Evolutionary conservation across 2,113 vertebrate genomes (phyloP), one percentile per base, ranked within the genome.

Genomic region (Aspidoscelis tigris): DNA sequence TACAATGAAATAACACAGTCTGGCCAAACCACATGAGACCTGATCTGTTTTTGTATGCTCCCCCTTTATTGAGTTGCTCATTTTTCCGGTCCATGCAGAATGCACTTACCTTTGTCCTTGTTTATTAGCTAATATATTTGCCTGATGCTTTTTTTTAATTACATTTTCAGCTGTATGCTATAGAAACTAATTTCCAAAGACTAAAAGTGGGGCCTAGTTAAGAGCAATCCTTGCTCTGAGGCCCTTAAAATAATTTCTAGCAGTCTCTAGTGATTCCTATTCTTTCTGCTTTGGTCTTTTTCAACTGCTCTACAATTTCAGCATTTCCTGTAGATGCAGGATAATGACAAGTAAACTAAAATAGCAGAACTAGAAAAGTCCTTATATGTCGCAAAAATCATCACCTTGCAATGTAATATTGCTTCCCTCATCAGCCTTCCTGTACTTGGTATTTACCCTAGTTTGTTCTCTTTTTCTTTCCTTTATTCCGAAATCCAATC

Each of bases 401-500:
- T 72, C 73, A 83, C 88, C 87, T 65, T 89, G 84, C 88, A 86
- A 68, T 39, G 2, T 44, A 44, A 44, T 72, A 72, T 84, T 70
- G 39, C 65, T 84, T 21, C 55, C 43, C 61, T 68, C 76, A 83
- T 88, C 3, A 70, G 75, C 79, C 12, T 87, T 83, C n/a, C 55
- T 68, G 9, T 80, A 82, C 26, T 83, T 78, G 79, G 81, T 76
- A 71, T n/a, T 68, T 88, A 78, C 39, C 80, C 69, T 70, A 82
- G 90, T n/a, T 61, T 61, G 55, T 55, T 81, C 90, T 77, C 78
- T 87, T 5, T 5, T 50, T 61, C 61, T 20, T 16, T 68, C 64
- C 92, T 47, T 22, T 22, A 65, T 92, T 91, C 91, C 78, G 85
- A 86, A 86, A 86, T 86, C 55, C 85, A 74, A 79, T 22, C 69